Evolutionary conservation across 2,797 vertebrate genomes (phyloP), one percentile per base, ranked within the genome.

Genomic region (Florisuga fusca): DNA sequence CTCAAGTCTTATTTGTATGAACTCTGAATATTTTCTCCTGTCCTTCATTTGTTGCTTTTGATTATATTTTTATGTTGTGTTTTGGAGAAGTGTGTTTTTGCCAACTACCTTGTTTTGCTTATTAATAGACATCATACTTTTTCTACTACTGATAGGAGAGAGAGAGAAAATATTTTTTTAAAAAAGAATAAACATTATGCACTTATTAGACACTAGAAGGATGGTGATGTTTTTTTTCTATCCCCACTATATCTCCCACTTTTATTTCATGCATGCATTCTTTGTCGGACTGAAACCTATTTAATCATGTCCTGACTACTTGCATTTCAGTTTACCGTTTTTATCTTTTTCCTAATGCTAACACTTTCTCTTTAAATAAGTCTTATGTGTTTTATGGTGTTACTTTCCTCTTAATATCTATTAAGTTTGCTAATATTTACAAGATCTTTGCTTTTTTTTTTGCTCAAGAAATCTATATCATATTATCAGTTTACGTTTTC

Each of bases 401-500:
- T 95, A 90, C 72, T 89, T 94, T 78, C 55, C 57, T 90, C 50
- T 48, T 89, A 91, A 88, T 88, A 86, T 73, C 67, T 76, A 73
- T 38, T 58, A 88, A 76, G 34, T 84, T 89, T 83, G 54, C 57
- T 96, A 94, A 90, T 87, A 94, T 94, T 95, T 95, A 81, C 68
- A 54, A 80, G 77, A 85, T 89, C 69, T 85, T 93, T 95, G 51
- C 29, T 84, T 84, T 94, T 96, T n/a, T 95, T 96, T 95, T 83
- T 83, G 57, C 88, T 93, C 77, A 74, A 66, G 90, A 95, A 82
- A 92, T 94, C 74, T 91, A 84, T 93, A 95, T 87, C 64, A 71
- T 85, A 79, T 89, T 95, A 94, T 95, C 93, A 96, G 88, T 95
- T 96, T 95, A 96, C 68, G 68, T 83, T 94, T 95, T 87, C 62